A percentile compares a stretch with the other conserved stretches of the same genome.
Conservation (phyloP, 2,888 invertebrate genomes). For the Andrena dorsata region DNA sequence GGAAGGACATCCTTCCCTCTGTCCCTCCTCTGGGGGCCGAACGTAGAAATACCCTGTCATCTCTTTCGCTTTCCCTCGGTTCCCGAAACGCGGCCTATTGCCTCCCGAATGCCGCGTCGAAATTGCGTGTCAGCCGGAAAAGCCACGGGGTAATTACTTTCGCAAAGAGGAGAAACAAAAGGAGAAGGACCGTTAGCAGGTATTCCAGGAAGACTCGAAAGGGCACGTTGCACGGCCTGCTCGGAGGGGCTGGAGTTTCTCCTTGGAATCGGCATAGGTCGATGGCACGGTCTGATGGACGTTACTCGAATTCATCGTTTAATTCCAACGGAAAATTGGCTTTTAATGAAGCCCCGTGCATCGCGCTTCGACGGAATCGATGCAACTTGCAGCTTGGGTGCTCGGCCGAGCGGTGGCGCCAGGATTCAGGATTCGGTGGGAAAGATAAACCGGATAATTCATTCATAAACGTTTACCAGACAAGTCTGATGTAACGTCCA, state of each 20-base stretch:
- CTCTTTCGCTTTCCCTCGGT: conserved; percentile 69
- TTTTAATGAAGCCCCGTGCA: conserved; percentile 32
- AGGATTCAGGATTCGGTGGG: conserved; percentile 44
- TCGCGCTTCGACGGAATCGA: conserved; percentile 68
- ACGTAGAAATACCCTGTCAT: conserved; percentile 78
- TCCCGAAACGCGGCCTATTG: conserved; percentile 55
- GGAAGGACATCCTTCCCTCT: conserved; percentile 50
- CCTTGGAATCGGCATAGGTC: background rate
- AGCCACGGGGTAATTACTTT: conserved; percentile 62
- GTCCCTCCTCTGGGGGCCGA: conserved; percentile 58
- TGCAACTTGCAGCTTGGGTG: conserved; percentile 62
- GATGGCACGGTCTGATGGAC: background rate
- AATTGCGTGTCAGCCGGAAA: conserved; percentile 67
- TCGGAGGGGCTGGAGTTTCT: background rate
- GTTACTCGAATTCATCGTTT: conserved; percentile 35
- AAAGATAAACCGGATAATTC: conserved; percentile 27
- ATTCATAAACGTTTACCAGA: conserved; percentile 23
- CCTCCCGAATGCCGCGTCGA: conserved; percentile 35
- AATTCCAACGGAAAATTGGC: conserved; percentile 37
- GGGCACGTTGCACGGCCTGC: background rate
- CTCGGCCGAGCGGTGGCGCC: conserved; percentile 73
- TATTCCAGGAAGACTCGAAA: background rate
- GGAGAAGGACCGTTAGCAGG: conserved; percentile 7
- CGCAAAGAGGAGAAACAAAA: conserved; percentile 45
- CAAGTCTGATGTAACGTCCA: conserved; percentile 14